Evolutionary conservation across 92 coral and sea anemone genomes (phyloP).

Genomic region (Actinostola sp.): DNA sequence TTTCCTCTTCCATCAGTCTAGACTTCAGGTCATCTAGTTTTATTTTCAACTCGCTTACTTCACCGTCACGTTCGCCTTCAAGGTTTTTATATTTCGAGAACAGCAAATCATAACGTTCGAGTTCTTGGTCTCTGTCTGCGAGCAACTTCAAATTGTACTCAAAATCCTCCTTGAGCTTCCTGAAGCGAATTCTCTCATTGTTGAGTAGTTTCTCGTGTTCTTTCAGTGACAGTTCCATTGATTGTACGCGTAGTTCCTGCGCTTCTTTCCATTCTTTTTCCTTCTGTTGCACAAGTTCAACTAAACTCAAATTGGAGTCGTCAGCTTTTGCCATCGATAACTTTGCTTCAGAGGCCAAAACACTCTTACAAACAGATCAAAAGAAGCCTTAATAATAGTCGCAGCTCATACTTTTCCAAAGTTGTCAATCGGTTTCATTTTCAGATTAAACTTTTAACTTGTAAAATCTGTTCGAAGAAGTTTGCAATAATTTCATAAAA

Average conservation of each 20-base stretch:
- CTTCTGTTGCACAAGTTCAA: conserved; percentile 84
- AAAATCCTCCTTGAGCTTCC: conserved; percentile 93
- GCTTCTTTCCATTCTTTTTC: conserved; percentile 98
- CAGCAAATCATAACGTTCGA: conserved; percentile 79
- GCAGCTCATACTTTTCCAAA: background rate
- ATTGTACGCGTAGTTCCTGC: conserved; percentile 68
- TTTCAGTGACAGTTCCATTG: conserved; percentile 68
- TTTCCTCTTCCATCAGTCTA: conserved; percentile 73
- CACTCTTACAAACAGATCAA: background rate
- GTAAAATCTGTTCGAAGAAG: background rate
- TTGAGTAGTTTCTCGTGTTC: conserved; percentile 73
- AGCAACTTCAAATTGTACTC: conserved; percentile 85
- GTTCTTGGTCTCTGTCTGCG: conserved; percentile 84
- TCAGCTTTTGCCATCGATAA: background rate
- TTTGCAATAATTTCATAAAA: conserved; percentile 11
- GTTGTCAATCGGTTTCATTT: background rate
- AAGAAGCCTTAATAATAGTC: background rate
- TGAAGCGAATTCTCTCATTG: conserved; percentile 80
- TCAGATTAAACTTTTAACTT: background rate
- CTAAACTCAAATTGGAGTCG: conserved; percentile 22
- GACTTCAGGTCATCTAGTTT: conserved; percentile 79
- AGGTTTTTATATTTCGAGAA: conserved; percentile 68
- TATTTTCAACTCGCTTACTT: conserved; percentile 89
- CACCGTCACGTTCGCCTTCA: conserved; percentile 71
- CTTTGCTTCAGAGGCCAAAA: conserved; percentile 6